Base-by-base conservation (phyloP, 2,888 invertebrate species). In the Elysia crispata region DNA sequence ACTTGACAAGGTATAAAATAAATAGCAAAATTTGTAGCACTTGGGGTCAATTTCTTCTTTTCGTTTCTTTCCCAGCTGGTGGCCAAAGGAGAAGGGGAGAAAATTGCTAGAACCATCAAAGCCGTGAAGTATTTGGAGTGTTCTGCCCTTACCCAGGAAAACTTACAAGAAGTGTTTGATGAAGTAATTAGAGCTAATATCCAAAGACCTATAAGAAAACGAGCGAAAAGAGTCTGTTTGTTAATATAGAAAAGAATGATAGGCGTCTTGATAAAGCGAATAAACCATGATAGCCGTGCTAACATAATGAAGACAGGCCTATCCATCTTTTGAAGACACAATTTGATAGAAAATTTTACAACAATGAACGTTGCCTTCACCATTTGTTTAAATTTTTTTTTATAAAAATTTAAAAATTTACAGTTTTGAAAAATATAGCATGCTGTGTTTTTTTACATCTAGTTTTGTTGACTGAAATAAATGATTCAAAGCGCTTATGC, bases 91-190 rank as follows among this genome's bases (percentile, higher is more conserved):
- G 79, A 81, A 95, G 97, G 97, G 86, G 94, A 97, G 88, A 96
- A 98, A 84, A 91, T 92, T 90, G 90, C 91, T 60, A 92, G 91
- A 84, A 91, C 92, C 82, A 91, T 92, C 33, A 87, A 87, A 49
- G 97, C 98, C 31, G 97, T 98, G 74, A 98, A 98, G 93, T 99
- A 98, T 94, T 94, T 99, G 90, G 99, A 99, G 93, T 99, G 98
- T 93, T 98, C 98, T 30, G 98, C 98, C 89, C 94, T 98, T 85
- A 98, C 98, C 90, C 98, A 98, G 94, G 98, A 98, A 93, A 98
- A 98, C 75, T 94, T 99, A 87, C 98, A 99, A 94, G 98, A 97
- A 82, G 99, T 99, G 87, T 99, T 99, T 93, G 99, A 99, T 93
- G 99, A 99, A 94, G 99, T 99, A 85, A 99, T 99, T 92, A 95